Percentiles rank a stretch among this genome's conserved stretches.
Conservation (phyloP, 2,797 vertebrate genomes). For the Oreonectes daqikongensis region DNA sequence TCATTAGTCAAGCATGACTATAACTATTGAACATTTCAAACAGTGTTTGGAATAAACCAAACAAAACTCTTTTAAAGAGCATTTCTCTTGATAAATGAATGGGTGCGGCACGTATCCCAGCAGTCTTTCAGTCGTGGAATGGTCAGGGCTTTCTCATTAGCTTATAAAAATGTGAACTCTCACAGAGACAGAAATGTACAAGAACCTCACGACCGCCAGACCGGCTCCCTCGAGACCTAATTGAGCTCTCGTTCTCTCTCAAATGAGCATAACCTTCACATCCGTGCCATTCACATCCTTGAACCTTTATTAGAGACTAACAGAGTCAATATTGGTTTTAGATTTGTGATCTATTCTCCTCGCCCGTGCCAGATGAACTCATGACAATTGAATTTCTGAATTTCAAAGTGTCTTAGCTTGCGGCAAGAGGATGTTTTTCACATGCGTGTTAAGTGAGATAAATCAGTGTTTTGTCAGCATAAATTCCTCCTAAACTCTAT, state of each 20-base stretch:
- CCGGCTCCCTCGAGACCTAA: neutral
- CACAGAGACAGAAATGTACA: neutral
- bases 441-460: neutral
- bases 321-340: neutral
- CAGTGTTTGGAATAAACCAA: neutral
- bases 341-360: neutral
- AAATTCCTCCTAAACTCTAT: neutral
- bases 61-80: neutral
- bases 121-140: neutral
- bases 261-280: neutral
- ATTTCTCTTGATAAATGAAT: neutral
- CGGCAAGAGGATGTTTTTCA: neutral
- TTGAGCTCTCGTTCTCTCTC: neutral
- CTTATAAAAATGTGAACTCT: neutral
- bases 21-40: neutral
- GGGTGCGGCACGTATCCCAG: neutral
- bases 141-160: neutral
- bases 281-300: neutral
- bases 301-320: neutral
- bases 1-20: neutral
- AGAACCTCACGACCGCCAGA: neutral
- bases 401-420: too few relatives aligned
- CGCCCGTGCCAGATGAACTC: neutral
- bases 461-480: neutral
- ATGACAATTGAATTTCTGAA: neutral